Evolutionary conservation across 2,888 invertebrate species (phyloP).

Genomic region (Limnephilus rhombicus): DNA sequence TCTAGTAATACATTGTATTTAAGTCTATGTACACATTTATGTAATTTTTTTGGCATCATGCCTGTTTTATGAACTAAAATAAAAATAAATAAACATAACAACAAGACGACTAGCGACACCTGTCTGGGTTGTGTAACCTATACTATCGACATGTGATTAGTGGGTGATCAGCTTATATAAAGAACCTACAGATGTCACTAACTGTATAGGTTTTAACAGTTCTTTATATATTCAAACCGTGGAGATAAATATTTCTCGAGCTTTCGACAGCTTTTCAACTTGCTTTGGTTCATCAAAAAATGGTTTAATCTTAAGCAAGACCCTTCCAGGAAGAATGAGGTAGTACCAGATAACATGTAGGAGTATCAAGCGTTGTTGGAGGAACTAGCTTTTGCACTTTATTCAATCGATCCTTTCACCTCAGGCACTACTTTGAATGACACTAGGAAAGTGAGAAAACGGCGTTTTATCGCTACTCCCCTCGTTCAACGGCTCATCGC

Average conservation of each 20-base stretch:
- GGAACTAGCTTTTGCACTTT: slow-evolving; percentile 24
- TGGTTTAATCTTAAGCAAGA: not conserved
- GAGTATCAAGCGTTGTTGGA: not conserved
- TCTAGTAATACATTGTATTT: too few species aligned
- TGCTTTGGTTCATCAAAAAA: not conserved
- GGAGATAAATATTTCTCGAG: too few species aligned
- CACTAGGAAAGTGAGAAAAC: not conserved
- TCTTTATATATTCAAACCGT: not conserved
- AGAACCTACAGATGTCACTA: too few species aligned
- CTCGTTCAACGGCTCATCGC: not conserved
- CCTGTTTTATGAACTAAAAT: too few species aligned
- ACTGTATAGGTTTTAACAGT: too few species aligned
- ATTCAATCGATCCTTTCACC: not conserved
- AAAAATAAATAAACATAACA: too few species aligned
- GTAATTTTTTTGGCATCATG: too few species aligned
- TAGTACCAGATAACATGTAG: not conserved
- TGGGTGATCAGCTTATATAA: too few species aligned
- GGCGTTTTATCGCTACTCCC: not conserved
- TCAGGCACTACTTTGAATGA: slow-evolving; percentile 14
- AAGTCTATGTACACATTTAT: too few species aligned
- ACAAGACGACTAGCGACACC: too few species aligned
- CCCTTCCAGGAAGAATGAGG: not conserved
- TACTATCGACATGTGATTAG: too few species aligned
- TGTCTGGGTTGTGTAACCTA: too few species aligned
- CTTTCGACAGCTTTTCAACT: not conserved